A percentile compares a stretch with the other conserved stretches of the same genome.
Evolutionary conservation across 1,140 invertebrate species (phyloP).

Genomic region (Neuroterus valhalla): DNA sequence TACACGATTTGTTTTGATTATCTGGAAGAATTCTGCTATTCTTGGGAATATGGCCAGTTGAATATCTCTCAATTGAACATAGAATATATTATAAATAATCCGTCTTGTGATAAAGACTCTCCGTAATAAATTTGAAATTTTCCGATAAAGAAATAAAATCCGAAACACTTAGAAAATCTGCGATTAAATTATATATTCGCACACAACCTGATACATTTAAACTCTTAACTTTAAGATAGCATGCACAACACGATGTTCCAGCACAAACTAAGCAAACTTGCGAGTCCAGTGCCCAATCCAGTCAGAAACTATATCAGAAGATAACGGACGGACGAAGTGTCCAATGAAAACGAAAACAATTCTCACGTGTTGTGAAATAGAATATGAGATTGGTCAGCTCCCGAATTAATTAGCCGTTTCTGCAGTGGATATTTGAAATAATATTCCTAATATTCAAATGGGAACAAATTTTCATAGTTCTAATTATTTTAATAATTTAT

Average conservation of each 20-base stretch:
- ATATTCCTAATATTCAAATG: no score
- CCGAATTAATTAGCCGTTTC: no score
- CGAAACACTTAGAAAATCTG: background rate
- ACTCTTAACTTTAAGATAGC: background rate
- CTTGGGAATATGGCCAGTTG: background rate
- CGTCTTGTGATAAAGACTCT: background rate
- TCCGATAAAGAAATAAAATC: constrained; percentile 2
- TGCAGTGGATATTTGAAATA: no score
- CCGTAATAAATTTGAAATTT: background rate
- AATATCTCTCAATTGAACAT: background rate
- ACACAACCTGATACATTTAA: background rate
- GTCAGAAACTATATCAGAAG: background rate
- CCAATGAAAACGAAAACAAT: no score
- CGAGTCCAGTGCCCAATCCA: background rate
- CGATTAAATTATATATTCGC: background rate
- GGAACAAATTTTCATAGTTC: no score
- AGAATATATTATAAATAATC: background rate
- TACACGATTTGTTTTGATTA: constrained; percentile 25
- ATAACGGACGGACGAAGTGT: background rate
- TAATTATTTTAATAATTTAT: no score
- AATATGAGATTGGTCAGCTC: no score
- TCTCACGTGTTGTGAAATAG: no score
- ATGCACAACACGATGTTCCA: constrained; percentile 2
- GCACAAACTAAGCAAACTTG: background rate
- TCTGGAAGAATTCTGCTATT: background rate